Base-by-base conservation (phyloP, 2,888 invertebrate species). In the Acronicta psi region DNA sequence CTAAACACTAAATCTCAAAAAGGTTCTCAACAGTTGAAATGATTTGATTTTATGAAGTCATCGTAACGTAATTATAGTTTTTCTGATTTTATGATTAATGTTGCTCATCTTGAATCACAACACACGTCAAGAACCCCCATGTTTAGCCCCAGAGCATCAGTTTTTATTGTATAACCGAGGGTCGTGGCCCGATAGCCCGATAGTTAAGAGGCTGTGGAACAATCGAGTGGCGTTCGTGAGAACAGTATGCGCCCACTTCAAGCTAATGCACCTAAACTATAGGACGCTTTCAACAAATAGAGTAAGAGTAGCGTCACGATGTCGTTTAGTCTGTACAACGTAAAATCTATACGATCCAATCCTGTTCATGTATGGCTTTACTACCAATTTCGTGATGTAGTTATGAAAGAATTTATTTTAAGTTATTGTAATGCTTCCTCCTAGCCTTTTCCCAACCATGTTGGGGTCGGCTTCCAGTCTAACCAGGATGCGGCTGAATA, bases 161-260 rank as follows among this genome's bases (percentile, higher is more conserved):
- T 86, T 86, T 86, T 88, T 87, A 87, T 84, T 81, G 81, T 77
- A 83, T 75, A 71, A 84, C 75, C 73, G 46, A 78, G 85, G 90
- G 90, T 90, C 91, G 87, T 85, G 89, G 88, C 87, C 90, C 83
- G 88, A 89, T 91, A 91, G 86, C 83, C 85, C 72, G 87, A 89
- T 90, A 88, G 91, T 89, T 87, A 86, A 88, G 87, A 86, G 88
- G 85, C 88, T 89, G 85, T 83, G 82, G 84, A 90, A 91, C 91
- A 92, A 91, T 89, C 88, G 88, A 87, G 84, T 81, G 78, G 82
- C 76, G 76, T 81, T 89, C 91, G 93, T 92, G 92, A 92, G 92
- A 88, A 92, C 88, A 84, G 84, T 69, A 74, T 66, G 74, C 78
- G 78, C 63, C 77, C 83, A 83, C 81, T 84, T 79, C 79, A 79